Percentiles rank a stretch among this genome's conserved stretches.
Conservation (phyloP, 1,140 invertebrate species). For the Helicoverpa zea region DNA sequence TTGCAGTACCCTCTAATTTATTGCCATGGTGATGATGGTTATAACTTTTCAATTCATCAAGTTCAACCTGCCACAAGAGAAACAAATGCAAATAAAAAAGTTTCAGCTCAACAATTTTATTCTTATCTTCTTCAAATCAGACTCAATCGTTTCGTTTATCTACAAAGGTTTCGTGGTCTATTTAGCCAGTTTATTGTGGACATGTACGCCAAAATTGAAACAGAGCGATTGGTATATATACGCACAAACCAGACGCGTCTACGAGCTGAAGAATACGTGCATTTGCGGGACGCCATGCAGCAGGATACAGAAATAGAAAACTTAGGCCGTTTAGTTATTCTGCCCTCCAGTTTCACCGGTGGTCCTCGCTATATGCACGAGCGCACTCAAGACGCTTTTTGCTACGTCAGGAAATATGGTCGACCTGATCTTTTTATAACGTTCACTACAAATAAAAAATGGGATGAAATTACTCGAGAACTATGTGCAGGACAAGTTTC, state of each 20-base stretch:
- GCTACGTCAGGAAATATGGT: conserved; percentile 83
- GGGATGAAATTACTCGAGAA: conserved; percentile 66
- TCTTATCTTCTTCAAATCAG: conserved; percentile 50
- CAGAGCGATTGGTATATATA: conserved; percentile 53
- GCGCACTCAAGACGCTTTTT: conserved; percentile 83
- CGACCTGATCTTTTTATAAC: conserved; percentile 60
- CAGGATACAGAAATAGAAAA: conserved; percentile 44
- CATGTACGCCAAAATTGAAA: conserved; percentile 64
- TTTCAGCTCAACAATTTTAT: conserved; percentile 53
- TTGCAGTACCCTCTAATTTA: conserved; percentile 83
- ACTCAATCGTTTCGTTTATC: conserved; percentile 39
- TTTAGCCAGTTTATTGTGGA: conserved; percentile 62
- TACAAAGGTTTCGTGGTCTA: conserved; percentile 50
- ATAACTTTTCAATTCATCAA: conserved; percentile 64
- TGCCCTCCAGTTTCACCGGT: conserved; percentile 53
- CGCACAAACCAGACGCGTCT: conserved; percentile 23
- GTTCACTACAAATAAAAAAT: conserved; percentile 84
- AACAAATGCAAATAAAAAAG: conserved; percentile 54
- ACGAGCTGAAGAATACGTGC: conserved; percentile 35
- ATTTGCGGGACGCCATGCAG: conserved; percentile 44
- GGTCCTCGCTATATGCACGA: conserved; percentile 53
- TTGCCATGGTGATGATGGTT: conserved; percentile 77
- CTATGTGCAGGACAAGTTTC: conserved; percentile 59
- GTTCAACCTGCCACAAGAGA: conserved; percentile 17
- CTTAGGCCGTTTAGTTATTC: conserved; percentile 51